Conservation (phyloP, 2,113 vertebrate species). For the Amphilophus citrinellus region DNA sequence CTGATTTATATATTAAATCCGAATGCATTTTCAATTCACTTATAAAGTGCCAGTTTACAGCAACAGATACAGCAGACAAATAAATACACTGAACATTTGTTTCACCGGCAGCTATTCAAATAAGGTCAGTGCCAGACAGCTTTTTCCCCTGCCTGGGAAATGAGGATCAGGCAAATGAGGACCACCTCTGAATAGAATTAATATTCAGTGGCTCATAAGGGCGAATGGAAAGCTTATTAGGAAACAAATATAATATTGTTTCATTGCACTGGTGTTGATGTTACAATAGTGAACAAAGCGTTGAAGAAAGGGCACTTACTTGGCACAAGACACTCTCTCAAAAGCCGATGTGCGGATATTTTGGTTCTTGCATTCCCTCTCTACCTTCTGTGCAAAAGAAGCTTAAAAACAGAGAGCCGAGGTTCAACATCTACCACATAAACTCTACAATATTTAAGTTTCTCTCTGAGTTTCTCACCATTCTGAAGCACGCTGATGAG, state of each 20-base stretch:
- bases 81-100: background rate
- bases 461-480: constrained; percentile 77
- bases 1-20: too few relatives aligned
- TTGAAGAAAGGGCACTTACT: constrained; percentile 82
- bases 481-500: constrained; percentile 92
- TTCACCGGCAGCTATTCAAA: constrained; percentile 31
- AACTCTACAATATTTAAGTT: background rate
- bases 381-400: constrained; percentile 92
- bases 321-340: constrained; percentile 90
- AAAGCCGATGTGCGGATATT: constrained; percentile 78
- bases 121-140: background rate
- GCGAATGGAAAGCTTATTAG: constrained; percentile 24
- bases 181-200: background rate
- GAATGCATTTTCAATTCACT: too few relatives aligned
- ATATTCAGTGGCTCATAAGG: constrained; percentile 17
- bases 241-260: background rate
- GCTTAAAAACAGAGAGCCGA: constrained; percentile 68
- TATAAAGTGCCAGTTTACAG: too few relatives aligned
- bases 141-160: background rate
- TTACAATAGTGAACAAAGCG: background rate
- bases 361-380: constrained; percentile 85
- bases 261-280: background rate
- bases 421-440: background rate
- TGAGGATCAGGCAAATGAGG: constrained; percentile 32
- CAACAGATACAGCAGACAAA: background rate